Evolutionary conservation across 2,113 vertebrate species (phyloP), one percentile per base, ranked within the genome.

Genomic region (Petaurus breviceps): DNA sequence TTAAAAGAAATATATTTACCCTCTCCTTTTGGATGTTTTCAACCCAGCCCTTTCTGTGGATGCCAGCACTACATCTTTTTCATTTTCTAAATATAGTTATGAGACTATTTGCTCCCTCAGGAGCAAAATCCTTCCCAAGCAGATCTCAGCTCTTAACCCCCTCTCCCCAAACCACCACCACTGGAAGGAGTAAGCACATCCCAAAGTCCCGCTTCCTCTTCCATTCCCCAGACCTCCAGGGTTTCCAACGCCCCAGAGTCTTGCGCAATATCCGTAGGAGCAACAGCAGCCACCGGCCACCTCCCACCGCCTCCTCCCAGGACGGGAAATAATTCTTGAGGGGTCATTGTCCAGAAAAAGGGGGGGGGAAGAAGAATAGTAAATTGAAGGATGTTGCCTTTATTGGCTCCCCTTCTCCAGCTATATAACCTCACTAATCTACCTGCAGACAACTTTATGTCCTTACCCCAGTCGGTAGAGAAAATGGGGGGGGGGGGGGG

Each of bases 181-280:
- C 98, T 95, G 97, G 97, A 97, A 97, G 97, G 92, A 98, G 98
- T 97, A 97, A 93, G 93, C 96, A 95, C 97, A 98, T 98, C 98
- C 98, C 97, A 89, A 96, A 97, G 95, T 95, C 97, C 97, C 94
- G 96, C 98, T 99, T 99, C 99, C 98, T 98, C 97, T 98, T 98
- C 97, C 98, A 98, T 98, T 92, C 98, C 97, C 97, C 96, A 98
- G 98, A 98, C 98, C 98, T 98, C 98, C 97, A 98, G 97, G 57
- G 49, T 97, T 98, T 98, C 98, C 98, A 98, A 98, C 96, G 96
- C 98, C 98, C 98, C 98, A 97, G 90, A 0, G 94, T 97, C 98
- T 99, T 99, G 98, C 97, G 96, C 98, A 99, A 99, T 97, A 98
- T 98, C 98, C 98, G 96, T 94, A 97, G 98, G 94, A 97, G 97